Percentiles rank a stretch among this genome's conserved stretches.
These are phyloP conservation scores for Furnarius figulus DNA, from an alignment of 2,113 vertebrate species.

Conservation along the genomic window DNA sequence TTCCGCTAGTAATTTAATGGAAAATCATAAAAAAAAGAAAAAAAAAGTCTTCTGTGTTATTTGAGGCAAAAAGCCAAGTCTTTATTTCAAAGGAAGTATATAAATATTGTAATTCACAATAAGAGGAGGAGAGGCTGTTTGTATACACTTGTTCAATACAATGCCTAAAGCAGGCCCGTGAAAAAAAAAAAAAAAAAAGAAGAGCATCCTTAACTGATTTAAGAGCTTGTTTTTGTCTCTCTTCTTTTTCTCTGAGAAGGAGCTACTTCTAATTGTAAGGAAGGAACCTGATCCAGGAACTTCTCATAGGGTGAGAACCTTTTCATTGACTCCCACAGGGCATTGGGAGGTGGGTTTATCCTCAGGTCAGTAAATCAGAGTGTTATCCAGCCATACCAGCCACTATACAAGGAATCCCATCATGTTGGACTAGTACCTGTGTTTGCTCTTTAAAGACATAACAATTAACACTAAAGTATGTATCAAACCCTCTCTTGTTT, in stretches of 20 bases:
- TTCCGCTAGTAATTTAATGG: constrained; percentile 15
- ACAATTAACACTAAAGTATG: not conserved
- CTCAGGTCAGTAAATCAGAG: not conserved
- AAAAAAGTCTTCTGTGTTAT: not conserved
- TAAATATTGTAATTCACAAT: constrained; percentile 32
- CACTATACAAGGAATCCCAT: not conserved
- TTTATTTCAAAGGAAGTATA: constrained; percentile 52
- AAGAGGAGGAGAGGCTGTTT: not conserved
- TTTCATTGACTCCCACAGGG: not conserved
- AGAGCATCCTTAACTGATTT: not conserved
- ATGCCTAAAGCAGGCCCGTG: not conserved
- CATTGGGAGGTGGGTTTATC: not conserved
- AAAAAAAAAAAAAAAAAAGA: not conserved
- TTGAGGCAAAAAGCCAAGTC: constrained; percentile 34
- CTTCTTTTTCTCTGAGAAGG: not conserved
- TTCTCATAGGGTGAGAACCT: not conserved
- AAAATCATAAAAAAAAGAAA: not conserved
- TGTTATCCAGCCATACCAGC: not conserved
- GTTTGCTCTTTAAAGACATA: not conserved
- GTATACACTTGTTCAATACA: constrained; percentile 18
- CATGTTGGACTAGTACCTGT: not conserved
- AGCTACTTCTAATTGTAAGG: not conserved
- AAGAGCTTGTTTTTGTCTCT: not conserved
- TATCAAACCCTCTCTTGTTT: not conserved
- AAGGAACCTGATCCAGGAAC: not conserved